Percentiles rank a stretch among this genome's conserved stretches.
Conservation (phyloP, 2,797 vertebrate genomes). For the Pteronotus mesoamericanus region DNA sequence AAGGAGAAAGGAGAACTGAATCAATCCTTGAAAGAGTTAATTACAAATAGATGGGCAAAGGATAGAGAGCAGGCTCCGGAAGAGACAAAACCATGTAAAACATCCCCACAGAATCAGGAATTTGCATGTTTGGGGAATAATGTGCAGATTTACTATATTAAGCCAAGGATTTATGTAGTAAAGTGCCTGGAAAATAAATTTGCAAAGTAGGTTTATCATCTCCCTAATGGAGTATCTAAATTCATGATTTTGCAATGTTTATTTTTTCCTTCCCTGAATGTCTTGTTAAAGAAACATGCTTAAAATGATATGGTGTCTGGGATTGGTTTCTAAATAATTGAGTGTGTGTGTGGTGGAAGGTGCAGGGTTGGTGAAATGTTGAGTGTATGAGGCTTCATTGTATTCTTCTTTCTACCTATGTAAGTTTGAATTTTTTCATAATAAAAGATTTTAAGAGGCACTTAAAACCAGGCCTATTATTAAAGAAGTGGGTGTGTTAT, state of each 20-base stretch:
- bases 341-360: background rate
- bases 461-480: conserved; percentile 30
- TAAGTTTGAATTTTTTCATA: conserved; percentile 32
- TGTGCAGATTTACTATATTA: background rate
- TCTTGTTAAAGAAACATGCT: background rate
- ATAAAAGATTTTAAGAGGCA: conserved; percentile 37
- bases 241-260: background rate
- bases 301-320: background rate
- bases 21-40: background rate
- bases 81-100: background rate
- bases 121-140: background rate
- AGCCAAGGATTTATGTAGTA: background rate
- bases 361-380: background rate
- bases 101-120: background rate
- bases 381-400: background rate
- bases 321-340: background rate
- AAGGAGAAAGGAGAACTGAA: conserved; percentile 17
- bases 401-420: background rate
- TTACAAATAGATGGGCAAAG: background rate
- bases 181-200: background rate
- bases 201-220: background rate
- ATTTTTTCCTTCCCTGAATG: background rate
- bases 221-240: background rate
- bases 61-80: background rate
- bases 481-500: conserved; percentile 32